phyloP scores from a whole-genome alignment of 2,797 vertebrate genomes.

The Petrocephalus sullivani region DNA sequence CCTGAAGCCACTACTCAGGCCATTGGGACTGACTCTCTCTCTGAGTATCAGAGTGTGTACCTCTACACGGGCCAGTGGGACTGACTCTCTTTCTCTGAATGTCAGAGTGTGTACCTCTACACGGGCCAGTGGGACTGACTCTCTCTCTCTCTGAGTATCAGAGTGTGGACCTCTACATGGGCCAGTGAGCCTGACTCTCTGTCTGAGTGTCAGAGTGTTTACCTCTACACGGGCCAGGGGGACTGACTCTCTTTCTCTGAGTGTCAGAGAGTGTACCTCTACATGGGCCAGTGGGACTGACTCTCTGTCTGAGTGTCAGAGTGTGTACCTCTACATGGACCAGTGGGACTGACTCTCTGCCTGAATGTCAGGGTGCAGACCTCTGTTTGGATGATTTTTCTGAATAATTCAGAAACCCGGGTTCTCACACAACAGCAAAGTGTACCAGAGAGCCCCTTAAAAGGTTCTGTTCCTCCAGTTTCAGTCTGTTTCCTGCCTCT shows the following conservation, averaged over 20 bases:
- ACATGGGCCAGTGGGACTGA: too few species aligned
- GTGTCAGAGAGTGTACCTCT: too few species aligned
- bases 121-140: not conserved
- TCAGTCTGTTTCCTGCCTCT: constrained; percentile 30
- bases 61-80: not conserved
- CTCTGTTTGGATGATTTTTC: constrained; percentile 44
- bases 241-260: too few species aligned
- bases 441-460: constrained; percentile 51
- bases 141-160: too few species aligned
- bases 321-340: not conserved
- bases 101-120: not conserved
- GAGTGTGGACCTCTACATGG: not conserved
- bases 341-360: not conserved
- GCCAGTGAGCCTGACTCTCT: too few species aligned
- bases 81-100: not conserved
- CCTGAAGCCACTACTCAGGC: not conserved
- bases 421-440: constrained; percentile 51
- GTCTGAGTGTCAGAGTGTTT: constrained; percentile 16
- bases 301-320: not conserved
- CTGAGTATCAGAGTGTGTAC: not conserved
- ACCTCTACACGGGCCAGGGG: constrained; percentile 32
- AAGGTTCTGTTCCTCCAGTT: constrained; percentile 15
- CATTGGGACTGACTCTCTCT: too few species aligned
- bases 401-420: constrained; percentile 62
- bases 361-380: not conserved